Conservation (phyloP, 2,888 invertebrate species). For the Hermaeophaga mercurialis region DNA sequence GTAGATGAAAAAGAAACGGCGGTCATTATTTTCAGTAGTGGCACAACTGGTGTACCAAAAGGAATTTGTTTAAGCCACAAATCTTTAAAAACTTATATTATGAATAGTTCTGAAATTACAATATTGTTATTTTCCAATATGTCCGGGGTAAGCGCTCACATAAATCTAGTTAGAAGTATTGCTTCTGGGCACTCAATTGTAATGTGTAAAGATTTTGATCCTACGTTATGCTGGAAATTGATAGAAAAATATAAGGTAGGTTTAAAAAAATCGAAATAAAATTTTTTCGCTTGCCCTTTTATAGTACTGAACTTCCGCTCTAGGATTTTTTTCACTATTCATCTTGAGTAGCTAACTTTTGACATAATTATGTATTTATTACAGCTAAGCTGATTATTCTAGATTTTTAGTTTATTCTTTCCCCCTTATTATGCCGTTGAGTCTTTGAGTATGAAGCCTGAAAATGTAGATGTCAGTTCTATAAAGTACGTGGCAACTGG, state of each 20-base stretch:
- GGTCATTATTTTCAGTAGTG: constrained; percentile 48
- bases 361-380: background rate
- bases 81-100: background rate
- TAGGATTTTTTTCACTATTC: too few species aligned
- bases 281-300: background rate
- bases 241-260: constrained; percentile 34
- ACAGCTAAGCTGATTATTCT: background rate
- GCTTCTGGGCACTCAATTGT: constrained; percentile 12
- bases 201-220: constrained; percentile 22
- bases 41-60: constrained; percentile 48
- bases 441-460: constrained; percentile 24
- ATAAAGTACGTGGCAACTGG: constrained; percentile 17
- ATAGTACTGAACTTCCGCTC: too few species aligned
- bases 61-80: constrained; percentile 42
- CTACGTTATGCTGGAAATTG: constrained; percentile 15
- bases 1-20: constrained; percentile 38
- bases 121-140: constrained; percentile 14
- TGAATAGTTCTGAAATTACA: background rate
- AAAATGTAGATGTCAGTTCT: constrained; percentile 10
- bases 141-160: constrained; percentile 22
- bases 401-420: constrained; percentile 44
- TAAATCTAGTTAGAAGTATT: constrained; percentile 1
- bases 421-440: constrained; percentile 43
- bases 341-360: too few species aligned
- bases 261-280: background rate